Percentiles rank a stretch among this genome's conserved stretches.
These are phyloP conservation scores for Kryphioiulus occultus DNA, from an alignment of 2,888 invertebrate species.

Conservation along the genomic window DNA sequence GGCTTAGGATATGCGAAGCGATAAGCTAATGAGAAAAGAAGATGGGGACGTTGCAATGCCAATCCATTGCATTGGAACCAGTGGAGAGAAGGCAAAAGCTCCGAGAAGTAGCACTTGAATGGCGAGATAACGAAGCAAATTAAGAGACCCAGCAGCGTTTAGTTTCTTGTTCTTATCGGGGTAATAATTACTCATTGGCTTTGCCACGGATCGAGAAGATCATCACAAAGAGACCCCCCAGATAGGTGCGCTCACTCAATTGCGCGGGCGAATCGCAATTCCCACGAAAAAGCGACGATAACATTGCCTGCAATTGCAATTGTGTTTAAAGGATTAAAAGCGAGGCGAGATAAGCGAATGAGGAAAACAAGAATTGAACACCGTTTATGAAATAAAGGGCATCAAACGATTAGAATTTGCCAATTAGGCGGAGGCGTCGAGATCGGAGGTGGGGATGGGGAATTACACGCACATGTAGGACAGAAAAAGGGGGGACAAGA, in stretches of 20 bases:
- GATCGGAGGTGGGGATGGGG: neutral
- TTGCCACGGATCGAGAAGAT: neutral
- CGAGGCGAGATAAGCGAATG: neutral
- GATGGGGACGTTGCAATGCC: neutral
- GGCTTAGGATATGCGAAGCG: neutral
- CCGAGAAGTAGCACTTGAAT: slow-evolving; percentile 9
- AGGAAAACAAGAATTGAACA: slow-evolving; percentile 12
- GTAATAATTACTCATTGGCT: slow-evolving; percentile 44
- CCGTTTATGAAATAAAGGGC: slow-evolving; percentile 3
- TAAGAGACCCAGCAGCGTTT: slow-evolving; percentile 41
- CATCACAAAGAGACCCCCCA: slow-evolving; percentile 20
- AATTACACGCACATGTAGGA: too few relatives aligned
- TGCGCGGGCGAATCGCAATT: neutral
- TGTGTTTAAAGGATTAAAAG: slow-evolving; percentile 26
- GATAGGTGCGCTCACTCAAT: slow-evolving; percentile 8
- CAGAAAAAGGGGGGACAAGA: neutral
- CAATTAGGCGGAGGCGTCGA: neutral
- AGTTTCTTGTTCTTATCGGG: slow-evolving; percentile 33
- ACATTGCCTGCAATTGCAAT: neutral
- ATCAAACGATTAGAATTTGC: neutral
- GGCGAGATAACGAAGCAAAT: slow-evolving; percentile 43
- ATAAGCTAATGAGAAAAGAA: slow-evolving; percentile 42
- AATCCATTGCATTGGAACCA: slow-evolving; percentile 20
- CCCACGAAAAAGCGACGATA: neutral
- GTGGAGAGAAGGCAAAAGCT: neutral